phyloP scores from a whole-genome alignment of 2,797 vertebrate species.

The Danio aesculapii region DNA sequence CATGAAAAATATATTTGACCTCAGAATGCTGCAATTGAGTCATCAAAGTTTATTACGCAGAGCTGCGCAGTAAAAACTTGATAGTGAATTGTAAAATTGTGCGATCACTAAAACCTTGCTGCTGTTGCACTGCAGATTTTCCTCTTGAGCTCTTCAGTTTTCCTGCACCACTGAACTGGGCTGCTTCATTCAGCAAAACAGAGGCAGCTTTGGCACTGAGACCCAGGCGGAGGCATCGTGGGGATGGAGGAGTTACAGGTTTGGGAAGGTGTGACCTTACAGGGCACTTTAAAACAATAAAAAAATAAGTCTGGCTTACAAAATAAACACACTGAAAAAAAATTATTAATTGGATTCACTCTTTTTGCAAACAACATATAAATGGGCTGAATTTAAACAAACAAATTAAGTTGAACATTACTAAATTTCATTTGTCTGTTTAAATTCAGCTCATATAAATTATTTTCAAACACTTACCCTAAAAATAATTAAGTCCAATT shows the following conservation, averaged over 20 bases:
- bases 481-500: no score
- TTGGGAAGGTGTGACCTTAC: background rate
- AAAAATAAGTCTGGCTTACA: background rate
- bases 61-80: background rate
- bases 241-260: background rate
- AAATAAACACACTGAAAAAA: background rate
- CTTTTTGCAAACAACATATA: no score
- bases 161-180: conserved; percentile 2
- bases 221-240: background rate
- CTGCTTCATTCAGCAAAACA: conserved; percentile 22
- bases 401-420: no score
- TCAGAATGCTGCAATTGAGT: background rate
- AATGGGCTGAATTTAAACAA: no score
- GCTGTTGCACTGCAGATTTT: conserved; percentile 12
- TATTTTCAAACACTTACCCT: no score
- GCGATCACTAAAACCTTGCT: background rate
- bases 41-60: background rate
- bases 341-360: no score
- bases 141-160: background rate
- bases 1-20: background rate
- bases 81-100: background rate
- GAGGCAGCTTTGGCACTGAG: conserved; percentile 12
- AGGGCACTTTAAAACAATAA: background rate
- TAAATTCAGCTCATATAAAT: no score
- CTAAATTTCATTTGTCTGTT: no score